Conservation (phyloP, 2,888 invertebrate species). For the Timema podura region DNA sequence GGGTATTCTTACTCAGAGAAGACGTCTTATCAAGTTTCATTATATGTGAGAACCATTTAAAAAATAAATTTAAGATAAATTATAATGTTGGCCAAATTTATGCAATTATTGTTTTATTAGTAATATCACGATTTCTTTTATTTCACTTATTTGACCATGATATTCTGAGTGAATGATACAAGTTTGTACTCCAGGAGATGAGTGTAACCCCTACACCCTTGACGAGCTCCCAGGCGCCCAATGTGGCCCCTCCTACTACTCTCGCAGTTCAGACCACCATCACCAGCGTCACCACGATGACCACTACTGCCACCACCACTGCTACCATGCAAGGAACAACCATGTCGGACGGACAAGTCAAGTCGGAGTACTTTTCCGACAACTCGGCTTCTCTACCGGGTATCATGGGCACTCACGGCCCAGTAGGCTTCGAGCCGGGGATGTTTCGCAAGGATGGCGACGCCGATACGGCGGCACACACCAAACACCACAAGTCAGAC, state of each 20-base stretch:
- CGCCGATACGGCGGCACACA: slow-evolving; percentile 40
- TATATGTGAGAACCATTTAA: too few relatives aligned
- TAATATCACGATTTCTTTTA: too few relatives aligned
- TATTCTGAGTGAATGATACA: too few relatives aligned
- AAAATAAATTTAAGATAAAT: too few relatives aligned
- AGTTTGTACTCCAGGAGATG: too few relatives aligned
- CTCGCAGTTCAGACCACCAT: not conserved
- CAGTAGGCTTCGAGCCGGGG: slow-evolving; percentile 77
- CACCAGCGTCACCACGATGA: not conserved
- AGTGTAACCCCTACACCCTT: too few relatives aligned
- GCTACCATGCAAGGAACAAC: too few relatives aligned
- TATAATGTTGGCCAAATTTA: too few relatives aligned
- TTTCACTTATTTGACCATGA: too few relatives aligned
- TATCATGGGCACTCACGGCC: slow-evolving; percentile 57
- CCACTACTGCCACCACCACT: slow-evolving; percentile 1
- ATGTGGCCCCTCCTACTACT: not conserved
- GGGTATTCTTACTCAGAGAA: too few relatives aligned
- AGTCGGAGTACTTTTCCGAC: slow-evolving; percentile 60
- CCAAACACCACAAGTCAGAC: slow-evolving; percentile 45
- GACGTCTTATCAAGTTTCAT: too few relatives aligned
- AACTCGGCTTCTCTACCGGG: slow-evolving; percentile 78
- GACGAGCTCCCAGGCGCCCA: not conserved
- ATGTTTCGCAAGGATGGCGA: slow-evolving; percentile 64
- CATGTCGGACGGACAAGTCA: slow-evolving; percentile 26
- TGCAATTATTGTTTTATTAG: too few relatives aligned